phyloP scores from a whole-genome alignment of 2,113 vertebrate species.

The Amblyornis subalaris region DNA sequence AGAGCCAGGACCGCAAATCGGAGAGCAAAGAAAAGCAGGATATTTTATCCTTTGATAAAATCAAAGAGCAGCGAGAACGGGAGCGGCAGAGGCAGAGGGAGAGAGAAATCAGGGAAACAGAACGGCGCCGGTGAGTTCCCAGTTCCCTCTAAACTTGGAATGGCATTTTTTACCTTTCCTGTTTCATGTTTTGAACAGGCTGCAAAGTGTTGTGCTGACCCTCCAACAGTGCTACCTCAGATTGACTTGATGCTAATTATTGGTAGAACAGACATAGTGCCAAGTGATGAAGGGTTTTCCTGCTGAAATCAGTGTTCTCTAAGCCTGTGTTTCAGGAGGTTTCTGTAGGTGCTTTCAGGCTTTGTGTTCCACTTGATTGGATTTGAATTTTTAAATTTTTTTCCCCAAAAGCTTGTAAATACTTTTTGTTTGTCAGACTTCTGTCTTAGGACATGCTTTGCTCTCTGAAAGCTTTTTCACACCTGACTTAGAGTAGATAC shows the following conservation, averaged over 20 bases:
- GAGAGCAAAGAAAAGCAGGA: conserved; percentile 90
- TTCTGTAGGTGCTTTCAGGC: neutral
- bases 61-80: conserved; percentile 92
- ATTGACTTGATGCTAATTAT: fast-evolving
- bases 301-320: fast-evolving
- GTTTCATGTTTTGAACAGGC: neutral
- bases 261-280: neutral
- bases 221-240: neutral
- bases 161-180: neutral
- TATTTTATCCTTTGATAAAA: conserved; percentile 95
- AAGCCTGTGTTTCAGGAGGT: fast-evolving
- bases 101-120: conserved; percentile 88
- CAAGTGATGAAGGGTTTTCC: neutral
- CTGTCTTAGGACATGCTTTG: fast-evolving
- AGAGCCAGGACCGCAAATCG: conserved; percentile 88
- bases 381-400: neutral
- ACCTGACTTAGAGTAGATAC: neutral
- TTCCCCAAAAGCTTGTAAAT: neutral
- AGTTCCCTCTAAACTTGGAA: fast-evolving
- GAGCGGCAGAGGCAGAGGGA: conserved; percentile 92
- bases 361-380: fast-evolving
- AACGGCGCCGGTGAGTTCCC: conserved; percentile 79
- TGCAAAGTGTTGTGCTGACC: neutral
- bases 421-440: neutral
- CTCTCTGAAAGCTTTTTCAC: neutral